Percentiles rank a stretch among this genome's conserved stretches.
phyloP scores from a whole-genome alignment of 2,113 vertebrate genomes.

The Laterallus jamaicensis region DNA sequence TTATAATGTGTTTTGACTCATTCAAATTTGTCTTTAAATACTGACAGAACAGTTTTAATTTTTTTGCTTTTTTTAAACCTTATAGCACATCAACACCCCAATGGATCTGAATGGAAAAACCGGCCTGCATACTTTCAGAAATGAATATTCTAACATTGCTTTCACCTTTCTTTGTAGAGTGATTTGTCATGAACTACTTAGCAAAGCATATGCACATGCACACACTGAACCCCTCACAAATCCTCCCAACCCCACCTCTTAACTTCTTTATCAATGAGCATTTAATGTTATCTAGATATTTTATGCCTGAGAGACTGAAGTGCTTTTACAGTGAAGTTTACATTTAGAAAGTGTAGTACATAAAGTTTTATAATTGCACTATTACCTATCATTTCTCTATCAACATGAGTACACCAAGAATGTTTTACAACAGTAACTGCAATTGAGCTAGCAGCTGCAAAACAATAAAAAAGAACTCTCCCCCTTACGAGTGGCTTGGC shows the following conservation, averaged over 20 bases:
- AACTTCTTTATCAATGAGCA: not conserved
- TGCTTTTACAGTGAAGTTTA: not conserved
- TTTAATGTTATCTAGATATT: not conserved
- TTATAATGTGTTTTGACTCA: not conserved
- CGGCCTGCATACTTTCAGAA: not conserved
- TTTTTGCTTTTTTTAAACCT: not conserved
- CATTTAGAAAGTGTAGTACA: not conserved
- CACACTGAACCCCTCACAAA: not conserved
- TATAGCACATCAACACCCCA: not conserved
- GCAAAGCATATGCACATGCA: accelerated
- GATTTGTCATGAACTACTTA: not conserved
- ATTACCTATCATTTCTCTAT: not conserved
- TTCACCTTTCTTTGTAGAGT: not conserved
- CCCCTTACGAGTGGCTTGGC: accelerated
- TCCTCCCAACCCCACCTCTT: too few relatives aligned
- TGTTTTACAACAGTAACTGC: not conserved
- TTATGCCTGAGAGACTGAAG: not conserved
- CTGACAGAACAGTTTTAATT: not conserved
- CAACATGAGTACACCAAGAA: not conserved
- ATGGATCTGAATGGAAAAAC: not conserved
- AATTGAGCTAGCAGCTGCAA: not conserved
- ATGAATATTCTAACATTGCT: not conserved
- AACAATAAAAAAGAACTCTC: not conserved
- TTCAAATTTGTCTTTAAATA: not conserved
- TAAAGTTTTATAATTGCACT: not conserved